Evolutionary conservation across 2,888 invertebrate species (phyloP).

Genomic region (Agrilus mali): DNA sequence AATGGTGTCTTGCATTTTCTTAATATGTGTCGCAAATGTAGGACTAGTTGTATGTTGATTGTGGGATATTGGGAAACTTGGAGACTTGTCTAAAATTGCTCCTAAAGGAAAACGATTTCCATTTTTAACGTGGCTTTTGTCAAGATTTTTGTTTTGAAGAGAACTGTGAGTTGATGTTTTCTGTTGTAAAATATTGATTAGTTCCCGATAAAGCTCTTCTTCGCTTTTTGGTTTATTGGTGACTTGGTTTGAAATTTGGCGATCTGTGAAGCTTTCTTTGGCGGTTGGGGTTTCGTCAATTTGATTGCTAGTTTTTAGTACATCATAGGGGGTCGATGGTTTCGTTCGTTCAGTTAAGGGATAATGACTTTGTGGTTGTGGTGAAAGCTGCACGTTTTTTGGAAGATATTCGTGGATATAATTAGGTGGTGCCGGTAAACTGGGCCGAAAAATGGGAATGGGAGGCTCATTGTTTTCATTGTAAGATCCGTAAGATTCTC

Average conservation of each 20-base stretch:
- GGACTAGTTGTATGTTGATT: slow-evolving; percentile 10
- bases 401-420: not conserved
- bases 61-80: no score
- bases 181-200: slow-evolving; percentile 26
- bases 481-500: no score
- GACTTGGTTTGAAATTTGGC: slow-evolving; percentile 31
- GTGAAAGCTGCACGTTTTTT: not conserved
- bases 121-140: not conserved
- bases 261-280: slow-evolving; percentile 32
- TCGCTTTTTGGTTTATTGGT: slow-evolving; percentile 1
- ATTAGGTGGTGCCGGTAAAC: not conserved
- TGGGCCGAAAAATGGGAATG: no score
- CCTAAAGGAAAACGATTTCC: not conserved
- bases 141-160: not conserved
- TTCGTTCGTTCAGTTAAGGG: no score
- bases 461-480: no score
- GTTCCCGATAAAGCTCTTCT: slow-evolving; percentile 12
- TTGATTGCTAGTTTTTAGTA: not conserved
- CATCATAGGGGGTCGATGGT: slow-evolving; percentile 1
- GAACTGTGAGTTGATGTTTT: not conserved
- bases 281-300: not conserved
- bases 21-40: slow-evolving; percentile 10
- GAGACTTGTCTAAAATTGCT: no score
- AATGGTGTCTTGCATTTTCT: not conserved
- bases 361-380: not conserved